Percentiles rank a stretch among this genome's conserved stretches.
phyloP scores from a whole-genome alignment of 2,797 vertebrate species.

The Notolabrus celidotus region DNA sequence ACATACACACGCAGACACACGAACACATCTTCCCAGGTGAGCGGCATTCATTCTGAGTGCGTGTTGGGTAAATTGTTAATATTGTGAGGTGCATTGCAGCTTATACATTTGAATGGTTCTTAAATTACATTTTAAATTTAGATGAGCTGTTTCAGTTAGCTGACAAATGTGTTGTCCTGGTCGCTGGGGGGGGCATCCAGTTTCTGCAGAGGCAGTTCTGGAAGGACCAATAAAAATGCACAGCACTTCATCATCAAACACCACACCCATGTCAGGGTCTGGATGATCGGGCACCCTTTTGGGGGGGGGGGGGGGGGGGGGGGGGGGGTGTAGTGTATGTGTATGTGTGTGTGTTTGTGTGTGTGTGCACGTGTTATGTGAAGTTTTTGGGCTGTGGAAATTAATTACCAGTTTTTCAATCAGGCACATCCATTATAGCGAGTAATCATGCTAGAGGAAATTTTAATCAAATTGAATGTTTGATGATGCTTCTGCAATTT shows the following conservation, averaged over 20 bases:
- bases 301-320: not conserved
- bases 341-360: slow-evolving; percentile 5
- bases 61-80: slow-evolving; percentile 79
- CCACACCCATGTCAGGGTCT: slow-evolving; percentile 9
- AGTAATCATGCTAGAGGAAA: slow-evolving; percentile 69
- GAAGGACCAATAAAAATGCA: slow-evolving; percentile 51
- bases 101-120: slow-evolving; percentile 83
- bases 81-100: slow-evolving; percentile 72
- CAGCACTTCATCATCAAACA: slow-evolving; percentile 27
- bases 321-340: no score
- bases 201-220: slow-evolving; percentile 33
- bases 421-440: slow-evolving; percentile 70
- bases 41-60: slow-evolving; percentile 57
- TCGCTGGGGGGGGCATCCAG: slow-evolving; percentile 36
- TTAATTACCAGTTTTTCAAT: slow-evolving; percentile 77
- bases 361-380: slow-evolving; percentile 14
- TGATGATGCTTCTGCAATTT: slow-evolving; percentile 78
- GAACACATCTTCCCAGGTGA: slow-evolving; percentile 53
- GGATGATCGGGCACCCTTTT: not conserved
- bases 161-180: slow-evolving; percentile 79
- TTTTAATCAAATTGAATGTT: slow-evolving; percentile 78
- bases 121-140: slow-evolving; percentile 88
- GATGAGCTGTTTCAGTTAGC: slow-evolving; percentile 80
- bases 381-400: slow-evolving; percentile 60
- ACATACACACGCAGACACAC: slow-evolving; percentile 15